Percentiles rank a stretch among this genome's conserved stretches.
These are phyloP conservation scores for Netelia melanura DNA, from an alignment of 2,888 invertebrate species.

Conservation along the genomic window DNA sequence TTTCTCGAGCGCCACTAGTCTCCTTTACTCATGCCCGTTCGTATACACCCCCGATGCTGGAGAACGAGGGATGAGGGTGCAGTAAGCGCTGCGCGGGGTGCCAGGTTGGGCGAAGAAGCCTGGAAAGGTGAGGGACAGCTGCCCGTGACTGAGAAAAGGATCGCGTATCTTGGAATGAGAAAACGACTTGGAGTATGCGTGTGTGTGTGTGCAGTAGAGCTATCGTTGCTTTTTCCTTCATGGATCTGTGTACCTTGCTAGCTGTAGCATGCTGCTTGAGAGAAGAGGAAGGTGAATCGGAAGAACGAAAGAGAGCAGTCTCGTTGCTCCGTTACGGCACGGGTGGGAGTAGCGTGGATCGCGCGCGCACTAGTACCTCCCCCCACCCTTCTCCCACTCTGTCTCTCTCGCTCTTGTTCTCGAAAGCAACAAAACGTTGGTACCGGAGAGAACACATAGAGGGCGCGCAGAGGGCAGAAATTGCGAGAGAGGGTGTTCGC, in stretches of 20 bases:
- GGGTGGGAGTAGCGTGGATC: slow-evolving; percentile 75
- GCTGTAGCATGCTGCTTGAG: slow-evolving; percentile 4
- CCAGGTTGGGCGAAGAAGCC: slow-evolving; percentile 38
- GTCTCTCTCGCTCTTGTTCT: slow-evolving; percentile 72
- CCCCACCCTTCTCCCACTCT: slow-evolving; percentile 74
- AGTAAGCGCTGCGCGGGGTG: slow-evolving; percentile 50
- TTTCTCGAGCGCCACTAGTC: slow-evolving; percentile 64
- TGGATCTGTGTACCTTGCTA: not conserved
- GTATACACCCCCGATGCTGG: slow-evolving; percentile 23
- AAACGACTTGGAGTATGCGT: not conserved
- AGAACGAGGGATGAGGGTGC: slow-evolving; percentile 72
- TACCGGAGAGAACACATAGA: slow-evolving; percentile 56
- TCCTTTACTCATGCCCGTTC: slow-evolving; percentile 17
- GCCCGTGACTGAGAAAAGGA: slow-evolving; percentile 28
- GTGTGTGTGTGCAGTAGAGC: not conserved
- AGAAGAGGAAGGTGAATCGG: slow-evolving; percentile 54
- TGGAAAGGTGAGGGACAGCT: slow-evolving; percentile 25
- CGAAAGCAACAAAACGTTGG: slow-evolving; percentile 10
- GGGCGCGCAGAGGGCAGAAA: slow-evolving; percentile 14
- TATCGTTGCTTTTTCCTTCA: slow-evolving; percentile 39
- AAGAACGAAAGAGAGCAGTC: slow-evolving; percentile 57
- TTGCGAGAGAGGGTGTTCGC: slow-evolving; percentile 9
- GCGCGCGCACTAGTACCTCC: slow-evolving; percentile 75
- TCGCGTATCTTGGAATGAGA: slow-evolving; percentile 59
- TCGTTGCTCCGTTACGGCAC: slow-evolving; percentile 24